These are phyloP conservation scores for Spea bombifrons DNA, from an alignment of 2,113 vertebrate species.

Conservation along the genomic window DNA sequence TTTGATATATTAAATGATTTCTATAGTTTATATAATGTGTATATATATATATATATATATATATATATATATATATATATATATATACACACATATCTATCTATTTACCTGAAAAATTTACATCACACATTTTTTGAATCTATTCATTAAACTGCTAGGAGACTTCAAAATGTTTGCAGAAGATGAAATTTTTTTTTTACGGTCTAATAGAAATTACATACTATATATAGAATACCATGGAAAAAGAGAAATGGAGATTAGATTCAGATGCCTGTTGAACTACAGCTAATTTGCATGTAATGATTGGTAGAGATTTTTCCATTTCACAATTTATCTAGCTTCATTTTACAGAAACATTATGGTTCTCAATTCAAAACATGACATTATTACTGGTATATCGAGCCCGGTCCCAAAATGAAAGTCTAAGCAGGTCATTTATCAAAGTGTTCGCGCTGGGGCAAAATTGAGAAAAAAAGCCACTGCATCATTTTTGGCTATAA, in stretches of 20 bases:
- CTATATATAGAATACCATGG: not conserved
- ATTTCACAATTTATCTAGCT: conserved; percentile 25
- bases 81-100: no score
- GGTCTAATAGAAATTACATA: not conserved
- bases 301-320: conserved; percentile 28
- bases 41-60: no score
- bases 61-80: no score
- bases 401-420: conserved; percentile 29
- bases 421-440: conserved; percentile 24
- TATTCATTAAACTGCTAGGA: not conserved
- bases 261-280: not conserved
- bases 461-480: conserved; percentile 27
- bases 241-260: conserved; percentile 12
- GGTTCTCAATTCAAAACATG: conserved; percentile 15
- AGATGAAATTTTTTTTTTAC: not conserved
- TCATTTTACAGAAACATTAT: conserved; percentile 31
- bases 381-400: conserved; percentile 23
- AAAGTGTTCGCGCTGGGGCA: conserved; percentile 26
- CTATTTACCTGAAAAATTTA: no score
- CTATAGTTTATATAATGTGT: no score
- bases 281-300: conserved; percentile 38
- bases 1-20: no score
- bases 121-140: no score
- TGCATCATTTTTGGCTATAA: conserved; percentile 28
- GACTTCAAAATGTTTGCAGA: not conserved